Evolutionary conservation across 2,888 invertebrate genomes (phyloP), one percentile per base, ranked within the genome.

Genomic region (Acanthosoma haemorrhoidale): DNA sequence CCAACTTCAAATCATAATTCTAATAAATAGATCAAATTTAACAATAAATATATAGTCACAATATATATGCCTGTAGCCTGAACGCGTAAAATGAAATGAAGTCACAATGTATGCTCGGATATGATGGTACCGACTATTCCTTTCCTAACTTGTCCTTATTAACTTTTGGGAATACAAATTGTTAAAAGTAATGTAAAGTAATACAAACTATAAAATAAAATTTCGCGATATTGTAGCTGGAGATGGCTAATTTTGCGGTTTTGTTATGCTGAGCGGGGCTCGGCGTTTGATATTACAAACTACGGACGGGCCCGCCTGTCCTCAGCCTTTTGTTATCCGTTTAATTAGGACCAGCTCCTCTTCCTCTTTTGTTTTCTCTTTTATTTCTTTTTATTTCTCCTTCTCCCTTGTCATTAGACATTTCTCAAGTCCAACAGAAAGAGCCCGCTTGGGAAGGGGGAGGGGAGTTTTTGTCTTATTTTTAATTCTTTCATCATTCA

Each of bases 321-420:
- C 29, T 21, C 29, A 21, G 25, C 5, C 51, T 51, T 51, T 51
- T 51, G 51, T 51, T 51, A 51, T 51, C 51, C 51, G 51, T 51
- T 51, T 51, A 51, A 51, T 51, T 51, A 51, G 51, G 51, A 51
- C 51, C 51, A 51, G 51, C 51, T 25, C 29, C 51, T 51, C 51
- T 51, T 51, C 51, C 51, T 51, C 51, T 51, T 51, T 51, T 51
- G 51, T 51, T 51, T 51, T 25, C 29, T 29, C 25, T 51, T 51
- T 51, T 43, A 43, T 43, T 43, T 43, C 43, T 43, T 25, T 41
- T 18, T 41, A 4, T 43, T 43, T 43, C n/a, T 43, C 5, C n/a
- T 25, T 51, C 16, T n/a, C n/a, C 29, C 51, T 51, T 51, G 51
- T 51, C 51, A 25, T 51, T 51, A 51, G 51, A 51, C 51, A 51